Percentiles rank a stretch among this genome's conserved stretches.
These are phyloP conservation scores for Pandemis heparana DNA, from an alignment of 2,888 invertebrate genomes.

Conservation along the genomic window DNA sequence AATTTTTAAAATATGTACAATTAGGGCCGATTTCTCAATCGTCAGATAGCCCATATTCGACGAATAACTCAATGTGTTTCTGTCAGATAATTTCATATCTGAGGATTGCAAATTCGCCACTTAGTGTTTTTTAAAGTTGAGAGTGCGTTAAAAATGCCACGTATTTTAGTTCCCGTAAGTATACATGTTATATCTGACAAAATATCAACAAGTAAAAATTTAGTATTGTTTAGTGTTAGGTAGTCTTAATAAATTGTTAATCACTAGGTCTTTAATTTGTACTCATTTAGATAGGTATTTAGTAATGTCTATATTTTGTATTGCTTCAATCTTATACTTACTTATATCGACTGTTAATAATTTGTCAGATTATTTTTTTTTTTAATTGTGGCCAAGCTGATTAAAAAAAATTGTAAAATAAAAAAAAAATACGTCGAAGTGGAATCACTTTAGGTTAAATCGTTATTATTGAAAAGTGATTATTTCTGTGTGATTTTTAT, in stretches of 20 bases:
- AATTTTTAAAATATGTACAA: no score
- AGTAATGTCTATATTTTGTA: not conserved
- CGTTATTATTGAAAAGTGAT: constrained; percentile 38
- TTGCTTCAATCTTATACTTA: not conserved
- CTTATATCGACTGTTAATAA: not conserved
- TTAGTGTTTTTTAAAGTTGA: no score
- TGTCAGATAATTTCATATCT: no score
- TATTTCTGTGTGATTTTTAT: constrained; percentile 38
- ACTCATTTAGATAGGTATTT: not conserved
- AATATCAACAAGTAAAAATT: not conserved
- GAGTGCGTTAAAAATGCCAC: no score
- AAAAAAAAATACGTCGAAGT: not conserved
- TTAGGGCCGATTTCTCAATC: no score
- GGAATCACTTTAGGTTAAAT: constrained; percentile 23
- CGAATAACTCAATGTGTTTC: no score
- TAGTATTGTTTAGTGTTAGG: not conserved
- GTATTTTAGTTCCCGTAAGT: not conserved
- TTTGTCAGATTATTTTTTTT: not conserved
- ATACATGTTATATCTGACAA: not conserved
- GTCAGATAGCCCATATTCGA: no score
- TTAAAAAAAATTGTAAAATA: not conserved
- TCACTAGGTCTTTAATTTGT: not conserved
- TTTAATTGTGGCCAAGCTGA: no score
- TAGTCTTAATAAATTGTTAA: not conserved
- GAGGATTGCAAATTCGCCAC: no score